Evolutionary conservation across 92 coral and sea anemone genomes (phyloP).

Genomic region (Zoanthus sociatus): DNA sequence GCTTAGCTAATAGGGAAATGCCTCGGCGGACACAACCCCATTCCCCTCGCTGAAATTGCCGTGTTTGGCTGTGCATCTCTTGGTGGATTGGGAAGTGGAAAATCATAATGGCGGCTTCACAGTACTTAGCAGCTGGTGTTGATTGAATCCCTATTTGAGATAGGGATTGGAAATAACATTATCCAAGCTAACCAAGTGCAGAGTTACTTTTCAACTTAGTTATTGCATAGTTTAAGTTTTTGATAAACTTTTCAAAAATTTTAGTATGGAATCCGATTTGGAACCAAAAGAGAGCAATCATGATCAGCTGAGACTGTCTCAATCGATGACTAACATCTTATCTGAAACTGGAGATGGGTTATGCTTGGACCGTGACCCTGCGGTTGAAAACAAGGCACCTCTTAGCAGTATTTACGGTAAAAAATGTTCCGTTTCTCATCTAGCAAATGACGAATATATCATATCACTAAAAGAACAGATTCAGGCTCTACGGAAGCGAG

Average conservation of each 20-base stretch:
- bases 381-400: background rate
- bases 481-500: slow-evolving; percentile 19
- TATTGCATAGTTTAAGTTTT: background rate
- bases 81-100: too few relatives aligned
- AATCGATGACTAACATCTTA: background rate
- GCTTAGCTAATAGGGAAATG: too few relatives aligned
- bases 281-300: background rate
- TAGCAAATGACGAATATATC: slow-evolving; percentile 5
- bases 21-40: too few relatives aligned
- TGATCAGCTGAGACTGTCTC: background rate
- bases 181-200: background rate
- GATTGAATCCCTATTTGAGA: background rate
- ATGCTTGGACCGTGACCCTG: background rate
- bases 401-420: background rate
- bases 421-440: background rate
- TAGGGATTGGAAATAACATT: background rate
- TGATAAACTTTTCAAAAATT: background rate
- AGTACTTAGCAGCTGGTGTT: background rate
- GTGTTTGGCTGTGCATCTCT: too few relatives aligned
- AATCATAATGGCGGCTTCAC: background rate
- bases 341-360: slow-evolving; percentile 27
- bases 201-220: background rate
- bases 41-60: too few relatives aligned
- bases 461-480: slow-evolving; percentile 42
- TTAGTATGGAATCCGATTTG: slow-evolving; percentile 8